Evolutionary conservation across 2,113 vertebrate species (phyloP), one percentile per base, ranked within the genome.

Genomic region (Ceyx margarethae): DNA sequence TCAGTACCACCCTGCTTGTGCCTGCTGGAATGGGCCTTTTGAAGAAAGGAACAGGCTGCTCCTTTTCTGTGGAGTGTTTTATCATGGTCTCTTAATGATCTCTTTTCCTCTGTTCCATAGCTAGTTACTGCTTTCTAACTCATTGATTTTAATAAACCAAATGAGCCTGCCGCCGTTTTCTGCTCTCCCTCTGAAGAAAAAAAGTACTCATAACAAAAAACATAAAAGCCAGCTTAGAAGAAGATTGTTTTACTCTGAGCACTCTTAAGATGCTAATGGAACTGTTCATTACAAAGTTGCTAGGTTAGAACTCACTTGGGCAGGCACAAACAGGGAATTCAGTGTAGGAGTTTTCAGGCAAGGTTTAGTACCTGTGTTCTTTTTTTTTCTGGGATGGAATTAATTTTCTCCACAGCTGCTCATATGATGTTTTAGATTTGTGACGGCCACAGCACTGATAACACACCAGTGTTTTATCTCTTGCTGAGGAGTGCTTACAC

Each of bases 71-170:
- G 53, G 57, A 88, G 53, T 86, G 51, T 60, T 93, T 80, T 68
- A 72, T 68, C 48, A 71, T 21, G 66, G 40, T 40, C 61, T 68
- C 19, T 86, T 85, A 93, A 91, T 54, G 61, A 22, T 76, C 56
- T 78, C 51, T 67, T 73, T 89, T 64, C 29, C 20, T 85, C 48
- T 42, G 56, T 69, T 94, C 61, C 31, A 35, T 11, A 88, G 78
- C 67, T 76, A 61, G 67, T 79, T 89, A 72, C 23, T 81, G 62
- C 82, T 92, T 87, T 93, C 82, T 68, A 87, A 92, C 58, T 79
- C 81, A 69, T 29, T 96, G 87, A 87, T 92, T 94, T 94, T 91
- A 82, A 76, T 91, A 91, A 91, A 92, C 15, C 35, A 33, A 5
- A 33, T 28, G 29, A 54, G 35, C 6, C 4, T 67, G 43, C 45